Evolutionary conservation across 2,888 invertebrate species (phyloP), one percentile per base, ranked within the genome.

Genomic region (Plebejus melissa): DNA sequence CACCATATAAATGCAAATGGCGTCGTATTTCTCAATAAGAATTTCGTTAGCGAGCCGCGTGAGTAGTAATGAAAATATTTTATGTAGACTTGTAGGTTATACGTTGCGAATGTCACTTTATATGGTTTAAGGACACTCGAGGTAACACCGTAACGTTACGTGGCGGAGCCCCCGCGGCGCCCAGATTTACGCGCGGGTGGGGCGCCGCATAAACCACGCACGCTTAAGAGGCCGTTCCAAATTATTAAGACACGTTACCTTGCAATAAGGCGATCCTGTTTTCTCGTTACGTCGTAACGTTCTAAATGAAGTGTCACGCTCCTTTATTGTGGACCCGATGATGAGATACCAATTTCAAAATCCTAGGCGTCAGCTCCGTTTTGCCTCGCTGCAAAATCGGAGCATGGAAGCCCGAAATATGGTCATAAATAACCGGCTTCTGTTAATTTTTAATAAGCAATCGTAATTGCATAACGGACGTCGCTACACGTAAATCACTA

Each of bases 381-480:
- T 5, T 5, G 9, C 32, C 60, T 11, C 1, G 13, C 13, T 36
- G 32, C 13, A 65, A 65, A 28, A 60, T 60, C 11, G 9, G 58
- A 74, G 41, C 41, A 13, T 13, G 65, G 60, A 58, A n/a, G n/a
- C n/a, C 46, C 74, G 46, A 65, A 74, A 65, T 74, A 65, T 74
- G 60, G 65, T 75, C 57, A 58, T 75, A 79, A 77, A 78, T 79
- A 77, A 78, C 78, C 76, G 57, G 74, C 38, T 74, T 74, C 75
- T 79, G 86, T 90, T 85, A 91, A 91, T 91, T 89, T 90, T 93
- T 91, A 92, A 93, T 92, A 91, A 89, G 87, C 87, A 83, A 84
- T 87, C 84, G 87, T 92, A 90, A 92, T 93, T 91, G 90, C 88
- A 89, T 90, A 88, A 90, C 89, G 86, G 86, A 86, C 84, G 84